These are phyloP conservation scores for Seriola dumerili DNA, from an alignment of 2,113 vertebrate genomes.

Conservation along the genomic window DNA sequence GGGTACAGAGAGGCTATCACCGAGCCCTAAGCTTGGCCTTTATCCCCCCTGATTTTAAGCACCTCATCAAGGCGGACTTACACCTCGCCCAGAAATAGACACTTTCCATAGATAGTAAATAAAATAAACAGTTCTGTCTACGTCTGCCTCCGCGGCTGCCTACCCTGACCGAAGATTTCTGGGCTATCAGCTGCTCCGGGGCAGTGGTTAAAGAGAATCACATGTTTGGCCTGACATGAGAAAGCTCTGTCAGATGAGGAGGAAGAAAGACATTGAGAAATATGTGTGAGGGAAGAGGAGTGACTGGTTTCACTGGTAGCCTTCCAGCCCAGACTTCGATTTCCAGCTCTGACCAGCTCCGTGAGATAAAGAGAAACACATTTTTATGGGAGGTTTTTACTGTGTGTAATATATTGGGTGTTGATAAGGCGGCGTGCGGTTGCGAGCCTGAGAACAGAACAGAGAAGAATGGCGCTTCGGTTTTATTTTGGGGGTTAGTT, in stretches of 20 bases:
- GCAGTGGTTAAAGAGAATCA: conserved; percentile 74
- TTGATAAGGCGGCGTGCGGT: conserved; percentile 54
- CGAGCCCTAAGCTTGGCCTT: conserved; percentile 19
- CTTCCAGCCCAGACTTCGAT: background rate
- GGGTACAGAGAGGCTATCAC: background rate
- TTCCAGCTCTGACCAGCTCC: conserved; percentile 11
- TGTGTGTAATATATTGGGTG: conserved; percentile 68
- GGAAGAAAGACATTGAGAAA: conserved; percentile 39
- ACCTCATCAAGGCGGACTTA: conserved; percentile 74
- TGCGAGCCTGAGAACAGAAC: conserved; percentile 15
- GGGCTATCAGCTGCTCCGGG: conserved; percentile 66
- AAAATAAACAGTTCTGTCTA: conserved; percentile 65
- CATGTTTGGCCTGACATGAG: conserved; percentile 80
- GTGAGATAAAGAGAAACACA: conserved; percentile 63
- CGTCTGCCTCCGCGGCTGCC: conserved; percentile 29
- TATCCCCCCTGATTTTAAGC: conserved; percentile 63
- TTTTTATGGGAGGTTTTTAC: conserved; percentile 69
- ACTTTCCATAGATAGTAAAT: conserved; percentile 69
- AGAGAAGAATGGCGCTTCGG: conserved; percentile 13
- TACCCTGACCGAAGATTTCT: conserved; percentile 7
- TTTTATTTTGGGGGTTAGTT: conserved; percentile 55
- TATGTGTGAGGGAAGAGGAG: conserved; percentile 45
- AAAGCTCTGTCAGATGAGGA: conserved; percentile 66
- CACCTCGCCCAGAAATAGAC: conserved; percentile 66
- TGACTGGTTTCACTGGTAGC: conserved; percentile 61